phyloP scores from a whole-genome alignment of 2,113 vertebrate genomes.

The Gopherus flavomarginatus region DNA sequence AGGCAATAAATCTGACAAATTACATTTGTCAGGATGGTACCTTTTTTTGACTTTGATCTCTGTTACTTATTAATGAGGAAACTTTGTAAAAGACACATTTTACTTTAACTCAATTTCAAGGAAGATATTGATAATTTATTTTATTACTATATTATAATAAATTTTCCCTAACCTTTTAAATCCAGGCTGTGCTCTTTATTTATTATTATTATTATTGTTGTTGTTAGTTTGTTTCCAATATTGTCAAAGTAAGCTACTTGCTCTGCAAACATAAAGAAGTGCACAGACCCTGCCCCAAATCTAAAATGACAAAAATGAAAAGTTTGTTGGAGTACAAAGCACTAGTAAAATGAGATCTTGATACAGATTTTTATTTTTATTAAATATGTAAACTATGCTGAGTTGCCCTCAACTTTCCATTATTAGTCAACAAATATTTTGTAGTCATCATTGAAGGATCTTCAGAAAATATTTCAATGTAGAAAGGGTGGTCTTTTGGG shows the following conservation, averaged over 20 bases:
- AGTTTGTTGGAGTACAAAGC: not conserved
- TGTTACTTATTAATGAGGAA: not conserved
- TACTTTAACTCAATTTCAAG: not conserved
- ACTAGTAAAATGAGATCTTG: not conserved
- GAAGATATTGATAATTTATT: not conserved
- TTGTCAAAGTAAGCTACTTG: not conserved
- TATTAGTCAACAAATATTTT: not conserved
- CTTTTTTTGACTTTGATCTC: not conserved
- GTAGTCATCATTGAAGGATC: not conserved
- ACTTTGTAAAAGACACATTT: not conserved
- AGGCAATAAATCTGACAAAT: not conserved
- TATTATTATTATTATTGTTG: rapidly evolving
- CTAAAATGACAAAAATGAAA: not conserved
- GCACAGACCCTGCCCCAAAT: not conserved
- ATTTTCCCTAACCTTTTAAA: slow-evolving; percentile 1
- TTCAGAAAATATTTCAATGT: not conserved
- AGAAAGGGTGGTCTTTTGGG: not conserved
- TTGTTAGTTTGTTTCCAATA: not conserved
- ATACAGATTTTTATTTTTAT: not conserved
- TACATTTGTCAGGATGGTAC: not conserved
- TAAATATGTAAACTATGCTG: not conserved
- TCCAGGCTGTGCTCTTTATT: not conserved
- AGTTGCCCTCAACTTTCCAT: not conserved
- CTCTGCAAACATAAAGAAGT: not conserved
- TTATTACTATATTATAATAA: not conserved